phyloP scores from a whole-genome alignment of 2,888 invertebrate genomes.

The Watsonalla binaria region DNA sequence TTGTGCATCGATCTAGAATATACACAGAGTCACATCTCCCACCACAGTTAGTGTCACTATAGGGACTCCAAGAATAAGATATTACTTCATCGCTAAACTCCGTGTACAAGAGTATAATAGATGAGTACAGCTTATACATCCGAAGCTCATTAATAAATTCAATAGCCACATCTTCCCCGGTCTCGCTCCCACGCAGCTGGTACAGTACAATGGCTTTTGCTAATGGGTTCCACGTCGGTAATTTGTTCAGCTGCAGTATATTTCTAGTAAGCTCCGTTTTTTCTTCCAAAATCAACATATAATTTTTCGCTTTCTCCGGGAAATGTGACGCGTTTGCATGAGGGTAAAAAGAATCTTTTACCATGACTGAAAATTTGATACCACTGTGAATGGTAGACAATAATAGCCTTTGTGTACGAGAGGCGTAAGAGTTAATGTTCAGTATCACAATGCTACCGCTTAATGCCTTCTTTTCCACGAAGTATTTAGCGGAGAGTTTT shows the following conservation, averaged over 20 bases:
- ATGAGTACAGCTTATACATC: conserved; percentile 55
- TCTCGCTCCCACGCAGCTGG: conserved; percentile 45
- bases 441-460: conserved; percentile 74
- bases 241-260: conserved; percentile 65
- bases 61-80: conserved; percentile 69
- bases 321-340: conserved; percentile 75
- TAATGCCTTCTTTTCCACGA: conserved; percentile 69
- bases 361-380: conserved; percentile 71
- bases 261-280: conserved; percentile 64
- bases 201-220: conserved; percentile 71
- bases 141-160: conserved; percentile 63
- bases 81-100: conserved; percentile 46
- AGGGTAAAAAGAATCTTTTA: conserved; percentile 68
- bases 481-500: conserved; percentile 74
- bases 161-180: conserved; percentile 44
- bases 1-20: conserved; percentile 57
- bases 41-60: conserved; percentile 62
- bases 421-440: conserved; percentile 66
- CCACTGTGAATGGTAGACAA: conserved; percentile 67
- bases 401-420: conserved; percentile 57
- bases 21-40: conserved; percentile 60
- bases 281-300: conserved; percentile 73
- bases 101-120: conserved; percentile 61
- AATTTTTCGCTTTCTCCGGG: conserved; percentile 76
- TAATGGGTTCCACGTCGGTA: conserved; percentile 74